Base-by-base conservation (phyloP, 2,888 invertebrate species). In the Urechis unicinctus region DNA sequence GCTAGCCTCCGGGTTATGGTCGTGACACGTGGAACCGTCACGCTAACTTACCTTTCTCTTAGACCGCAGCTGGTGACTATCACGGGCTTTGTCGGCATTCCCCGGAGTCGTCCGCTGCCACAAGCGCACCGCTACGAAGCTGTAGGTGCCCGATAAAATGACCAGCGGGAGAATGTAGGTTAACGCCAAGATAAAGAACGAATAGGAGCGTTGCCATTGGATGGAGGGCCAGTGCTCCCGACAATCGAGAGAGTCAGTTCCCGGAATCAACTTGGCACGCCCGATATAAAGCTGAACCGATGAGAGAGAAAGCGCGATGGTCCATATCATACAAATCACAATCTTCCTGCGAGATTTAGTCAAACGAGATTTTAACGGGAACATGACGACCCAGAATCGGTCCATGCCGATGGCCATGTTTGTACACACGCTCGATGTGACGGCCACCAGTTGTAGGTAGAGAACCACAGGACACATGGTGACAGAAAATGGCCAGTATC, bases 371-470 rank as follows among this genome's bases (percentile, higher is more conserved):
- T 75, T 71, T 48, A 81, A 65, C 1, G 74, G 72, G 59, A 63
- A 71, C 3, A 63, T 61, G 9, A 74, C 71, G 9, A 70, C 72
- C 63, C 67, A 66, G 52, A 70, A 69, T n/a, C 81, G 72, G 67
- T 81, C 81, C 31, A 81, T 69, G 31, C 81, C 81, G 26, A 81
- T 80, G 30, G 79, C 80, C 59, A 78, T 78, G 50, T 81, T 77
- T 17, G 81, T 80, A 61, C 75, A 78, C 24, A 81, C 78, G 57
- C 78, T 78, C n/a, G 71, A 74, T 1, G 73, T 70, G 28, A 81
- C 81, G n/a, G 77, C 79, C 59, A 76, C 74, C 57, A 77, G 78
- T 66, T 78, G 82, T 72, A 76, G 78, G 69, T 74, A 81, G 61
- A 75, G 77, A 50, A 80, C 81, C 5, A 81, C 64, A 0, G 80